Base-by-base conservation (phyloP, 2,888 invertebrate genomes). In the Hirtodrosophila confusa region DNA sequence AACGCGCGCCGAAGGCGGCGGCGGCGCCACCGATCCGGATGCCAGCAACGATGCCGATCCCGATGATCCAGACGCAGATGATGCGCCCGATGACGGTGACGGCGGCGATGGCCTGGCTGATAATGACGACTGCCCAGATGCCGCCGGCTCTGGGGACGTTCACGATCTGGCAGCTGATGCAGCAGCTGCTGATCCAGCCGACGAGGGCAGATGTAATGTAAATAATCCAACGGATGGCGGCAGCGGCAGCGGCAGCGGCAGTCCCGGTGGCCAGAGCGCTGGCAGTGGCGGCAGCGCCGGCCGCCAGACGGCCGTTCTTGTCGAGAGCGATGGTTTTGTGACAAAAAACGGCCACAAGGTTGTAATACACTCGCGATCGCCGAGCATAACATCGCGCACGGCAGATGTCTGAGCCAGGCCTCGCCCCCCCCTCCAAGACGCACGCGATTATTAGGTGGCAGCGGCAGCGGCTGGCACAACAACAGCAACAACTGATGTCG, bases 311-410 rank as follows among this genome's bases (percentile, higher is more conserved):
- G 96, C 96, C 89, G 97, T 97, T 90, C 93, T 97, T 90, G 95
- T 97, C 90, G 95, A 95, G 92, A 95, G 95, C 92, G 96, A 96
- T 92, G 95, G 95, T 73, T 95, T 94, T 92, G 94, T 95, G 89
- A 96, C 95, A 89, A 96, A 95, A 93, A 97, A 97, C 92, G 96
- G 95, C 89, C 97, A 96, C 93, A 96, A 96, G 92, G 97, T 97
- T 92, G 96, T 97, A 92, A 95, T 97, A 92, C 96, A 96, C 93
- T 96, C 91, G 92, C 95, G 96, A 92, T 97, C 96, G 91, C 95
- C 96, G 91, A 96, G 95, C 92, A 94, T 95, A 92, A 95, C 96
- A 91, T 96, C 97, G 88, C 93, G 94, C 90, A 94, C 95, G 87
- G 95, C 95, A 90, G 96, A 97, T 93, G 97, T 97, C 93, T 97